These are phyloP conservation scores for Cephus pygmeus DNA, from an alignment of 2,888 invertebrate species.

Conservation along the genomic window DNA sequence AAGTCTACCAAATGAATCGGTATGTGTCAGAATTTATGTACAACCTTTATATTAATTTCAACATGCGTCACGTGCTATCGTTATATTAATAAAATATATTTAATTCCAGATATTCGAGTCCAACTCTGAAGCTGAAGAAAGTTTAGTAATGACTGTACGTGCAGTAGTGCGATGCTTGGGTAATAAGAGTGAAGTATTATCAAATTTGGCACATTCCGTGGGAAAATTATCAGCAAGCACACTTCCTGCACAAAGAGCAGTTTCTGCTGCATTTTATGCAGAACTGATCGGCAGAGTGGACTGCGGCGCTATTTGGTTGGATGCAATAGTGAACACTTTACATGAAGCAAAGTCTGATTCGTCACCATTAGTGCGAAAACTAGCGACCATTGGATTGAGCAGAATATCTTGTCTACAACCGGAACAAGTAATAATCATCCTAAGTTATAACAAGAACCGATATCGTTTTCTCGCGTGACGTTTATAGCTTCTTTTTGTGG, in stretches of 20 bases:
- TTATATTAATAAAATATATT: not conserved
- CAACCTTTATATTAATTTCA: not conserved
- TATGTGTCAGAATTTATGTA: conserved; percentile 22
- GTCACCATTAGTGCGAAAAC: conserved; percentile 52
- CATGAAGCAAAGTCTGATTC: conserved; percentile 56
- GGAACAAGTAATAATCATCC: conserved; percentile 32
- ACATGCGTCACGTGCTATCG: not conserved
- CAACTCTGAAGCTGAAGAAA: conserved; percentile 49
- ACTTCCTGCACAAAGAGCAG: conserved; percentile 52
- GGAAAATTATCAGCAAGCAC: conserved; percentile 50
- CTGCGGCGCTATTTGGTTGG: conserved; percentile 52
- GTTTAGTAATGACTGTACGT: conserved; percentile 46
- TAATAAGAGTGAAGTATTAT: conserved; percentile 32
- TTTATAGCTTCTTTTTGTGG: not conserved
- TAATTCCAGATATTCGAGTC: conserved; percentile 42
- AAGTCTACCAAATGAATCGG: conserved; percentile 44
- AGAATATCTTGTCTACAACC: conserved; percentile 50
- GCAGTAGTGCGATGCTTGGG: conserved; percentile 46
- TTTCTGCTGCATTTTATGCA: conserved; percentile 50
- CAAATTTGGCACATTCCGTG: conserved; percentile 42
- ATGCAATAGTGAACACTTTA: conserved; percentile 53
- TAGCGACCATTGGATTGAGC: conserved; percentile 54
- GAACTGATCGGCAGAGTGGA: conserved; percentile 52
- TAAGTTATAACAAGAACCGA: not conserved
- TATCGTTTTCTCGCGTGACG: not conserved